Evolutionary conservation across 1,140 invertebrate genomes (phyloP).

Genomic region (Nylanderia fulva): DNA sequence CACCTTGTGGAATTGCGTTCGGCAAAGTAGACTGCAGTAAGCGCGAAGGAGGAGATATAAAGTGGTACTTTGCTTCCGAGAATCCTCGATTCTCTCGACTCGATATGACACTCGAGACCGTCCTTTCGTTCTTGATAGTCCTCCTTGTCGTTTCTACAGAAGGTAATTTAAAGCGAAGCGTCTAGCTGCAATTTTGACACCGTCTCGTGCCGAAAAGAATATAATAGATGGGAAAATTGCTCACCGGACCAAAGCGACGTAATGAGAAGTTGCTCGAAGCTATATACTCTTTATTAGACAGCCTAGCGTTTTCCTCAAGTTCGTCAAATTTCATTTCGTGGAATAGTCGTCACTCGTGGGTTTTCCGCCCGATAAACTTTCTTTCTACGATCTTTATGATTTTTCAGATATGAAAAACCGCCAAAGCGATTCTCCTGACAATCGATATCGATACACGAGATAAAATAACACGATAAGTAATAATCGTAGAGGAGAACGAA

Average conservation of each 20-base stretch:
- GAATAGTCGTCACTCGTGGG: background rate
- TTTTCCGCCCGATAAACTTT: conserved; percentile 50
- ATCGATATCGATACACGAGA: conserved; percentile 36
- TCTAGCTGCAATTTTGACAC: conserved; percentile 75
- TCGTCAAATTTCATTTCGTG: conserved; percentile 42
- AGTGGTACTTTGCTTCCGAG: conserved; percentile 75
- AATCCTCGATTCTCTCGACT: conserved; percentile 77
- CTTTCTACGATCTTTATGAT: conserved; percentile 28
- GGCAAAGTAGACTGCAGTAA: conserved; percentile 64
- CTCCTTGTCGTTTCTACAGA: conserved; percentile 68
- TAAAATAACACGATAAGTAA: background rate
- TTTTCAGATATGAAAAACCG: background rate
- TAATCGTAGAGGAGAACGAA: background rate
- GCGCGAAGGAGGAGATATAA: conserved; percentile 71
- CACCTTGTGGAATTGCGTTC: conserved; percentile 67
- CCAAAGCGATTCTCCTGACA: conserved; percentile 26
- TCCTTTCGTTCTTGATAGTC: conserved; percentile 72
- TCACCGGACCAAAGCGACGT: conserved; percentile 53
- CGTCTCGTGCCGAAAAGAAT: conserved; percentile 69
- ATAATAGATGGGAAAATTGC: conserved; percentile 72
- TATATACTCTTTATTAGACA: conserved; percentile 68
- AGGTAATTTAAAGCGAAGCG: conserved; percentile 75
- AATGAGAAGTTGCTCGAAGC: conserved; percentile 70
- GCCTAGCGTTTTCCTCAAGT: conserved; percentile 30
- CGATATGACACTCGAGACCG: conserved; percentile 77